Conservation (phyloP, 2,113 vertebrate genomes). For the Emydura subglobosa region DNA sequence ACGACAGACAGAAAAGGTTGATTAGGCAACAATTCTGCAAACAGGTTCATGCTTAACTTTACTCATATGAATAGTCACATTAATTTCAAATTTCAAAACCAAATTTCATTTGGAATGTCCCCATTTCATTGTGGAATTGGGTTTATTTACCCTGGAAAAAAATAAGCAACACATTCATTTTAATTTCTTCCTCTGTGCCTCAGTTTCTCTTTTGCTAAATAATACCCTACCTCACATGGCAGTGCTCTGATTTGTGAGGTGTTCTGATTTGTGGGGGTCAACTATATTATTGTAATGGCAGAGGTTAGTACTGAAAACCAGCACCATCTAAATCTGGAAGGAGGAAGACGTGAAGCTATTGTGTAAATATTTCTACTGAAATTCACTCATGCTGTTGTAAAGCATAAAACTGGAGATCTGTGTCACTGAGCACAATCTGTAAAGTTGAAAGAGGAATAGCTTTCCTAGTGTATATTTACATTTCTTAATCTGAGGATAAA, state of each 20-base stretch:
- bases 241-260: neutral
- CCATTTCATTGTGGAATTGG: neutral
- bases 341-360: neutral
- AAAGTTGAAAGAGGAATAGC: neutral
- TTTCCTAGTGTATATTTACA: neutral
- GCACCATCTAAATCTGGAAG: neutral
- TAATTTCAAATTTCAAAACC: neutral
- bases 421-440: neutral
- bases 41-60: neutral
- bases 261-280: neutral
- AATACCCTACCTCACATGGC: neutral
- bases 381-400: neutral
- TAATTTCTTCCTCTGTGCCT: neutral
- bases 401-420: neutral
- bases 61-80: neutral
- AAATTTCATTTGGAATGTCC: neutral
- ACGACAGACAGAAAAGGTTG: accelerated
- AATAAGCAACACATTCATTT: neutral
- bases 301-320: neutral
- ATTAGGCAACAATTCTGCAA: neutral
- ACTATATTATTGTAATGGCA: neutral
- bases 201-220: neutral
- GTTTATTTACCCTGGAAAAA: neutral
- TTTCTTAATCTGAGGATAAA: neutral
- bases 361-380: neutral